phyloP scores from a whole-genome alignment of 2,113 vertebrate genomes.

The Sapajus apella region DNA sequence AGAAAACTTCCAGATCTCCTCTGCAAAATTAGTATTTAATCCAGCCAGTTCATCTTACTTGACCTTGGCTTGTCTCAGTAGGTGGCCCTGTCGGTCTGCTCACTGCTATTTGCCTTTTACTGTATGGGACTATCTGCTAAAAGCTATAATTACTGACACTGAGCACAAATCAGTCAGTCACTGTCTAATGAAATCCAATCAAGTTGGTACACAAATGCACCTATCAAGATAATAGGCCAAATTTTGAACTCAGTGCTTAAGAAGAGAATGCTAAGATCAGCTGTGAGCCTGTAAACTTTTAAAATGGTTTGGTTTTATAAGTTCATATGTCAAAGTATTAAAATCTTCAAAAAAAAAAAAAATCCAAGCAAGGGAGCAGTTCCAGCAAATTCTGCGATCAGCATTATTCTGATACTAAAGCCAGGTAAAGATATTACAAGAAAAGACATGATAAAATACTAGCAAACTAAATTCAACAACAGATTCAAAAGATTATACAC shows the following conservation, averaged over 20 bases:
- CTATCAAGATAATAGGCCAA: not conserved
- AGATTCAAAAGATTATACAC: not conserved
- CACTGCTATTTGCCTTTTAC: not conserved
- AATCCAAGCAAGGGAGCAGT: not conserved
- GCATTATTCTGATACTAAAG: not conserved
- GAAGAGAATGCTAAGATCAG: not conserved
- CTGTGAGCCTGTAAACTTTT: not conserved
- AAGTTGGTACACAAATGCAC: not conserved
- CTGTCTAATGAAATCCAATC: slow-evolving; percentile 40
- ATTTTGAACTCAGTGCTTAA: not conserved
- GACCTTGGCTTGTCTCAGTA: slow-evolving; percentile 1
- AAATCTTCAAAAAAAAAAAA: not conserved
- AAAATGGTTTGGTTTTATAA: not conserved
- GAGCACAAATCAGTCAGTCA: not conserved
- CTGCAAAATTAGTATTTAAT: not conserved
- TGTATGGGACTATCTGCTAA: not conserved
- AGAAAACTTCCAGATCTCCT: not conserved
- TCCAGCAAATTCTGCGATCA: not conserved
- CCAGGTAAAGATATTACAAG: not conserved
- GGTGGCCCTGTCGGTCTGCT: slow-evolving; percentile 12
- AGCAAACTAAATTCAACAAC: not conserved
- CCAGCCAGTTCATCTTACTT: not conserved
- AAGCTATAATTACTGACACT: slow-evolving; percentile 30
- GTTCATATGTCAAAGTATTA: too few species aligned
- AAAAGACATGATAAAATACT: not conserved